A percentile compares a stretch with the other conserved stretches of the same genome.
phyloP scores from a whole-genome alignment of 2,113 vertebrate species.

The Fukomys damarensis region DNA sequence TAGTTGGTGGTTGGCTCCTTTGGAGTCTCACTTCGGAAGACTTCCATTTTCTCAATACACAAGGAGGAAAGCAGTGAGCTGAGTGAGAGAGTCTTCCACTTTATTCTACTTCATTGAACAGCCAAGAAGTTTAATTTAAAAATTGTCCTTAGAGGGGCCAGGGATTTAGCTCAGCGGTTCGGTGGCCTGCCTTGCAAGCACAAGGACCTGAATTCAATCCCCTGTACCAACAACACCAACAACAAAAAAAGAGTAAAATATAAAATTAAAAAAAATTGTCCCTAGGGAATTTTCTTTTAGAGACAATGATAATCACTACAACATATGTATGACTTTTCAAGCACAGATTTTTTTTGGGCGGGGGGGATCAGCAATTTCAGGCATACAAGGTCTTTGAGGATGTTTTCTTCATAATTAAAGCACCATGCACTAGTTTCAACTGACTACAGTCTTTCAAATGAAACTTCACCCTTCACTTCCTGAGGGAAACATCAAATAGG shows the following conservation, averaged over 20 bases:
- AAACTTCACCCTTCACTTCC: neutral
- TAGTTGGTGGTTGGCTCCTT: neutral
- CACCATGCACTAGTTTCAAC: neutral
- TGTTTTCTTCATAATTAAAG: slow-evolving; percentile 41
- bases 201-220: too few species aligned
- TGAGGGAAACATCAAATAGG: neutral
- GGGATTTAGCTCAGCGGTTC: too few species aligned
- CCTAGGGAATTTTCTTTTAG: too few species aligned
- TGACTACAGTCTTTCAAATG: neutral
- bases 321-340: too few species aligned
- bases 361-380: neutral
- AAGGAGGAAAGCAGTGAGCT: neutral
- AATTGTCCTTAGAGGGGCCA: slow-evolving; percentile 20
- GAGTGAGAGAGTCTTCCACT: neutral
- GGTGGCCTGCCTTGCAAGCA: too few species aligned
- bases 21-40: slow-evolving; percentile 13
- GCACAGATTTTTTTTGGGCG: too few species aligned
- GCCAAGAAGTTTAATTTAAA: slow-evolving; percentile 57
- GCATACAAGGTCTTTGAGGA: neutral
- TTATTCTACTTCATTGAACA: slow-evolving; percentile 15
- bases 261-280: too few species aligned
- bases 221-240: too few species aligned
- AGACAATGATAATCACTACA: too few species aligned
- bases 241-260: too few species aligned
- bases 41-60: slow-evolving; percentile 38